phyloP scores from a whole-genome alignment of 2,113 vertebrate genomes.

The Choloepus hoffmanni region DNA sequence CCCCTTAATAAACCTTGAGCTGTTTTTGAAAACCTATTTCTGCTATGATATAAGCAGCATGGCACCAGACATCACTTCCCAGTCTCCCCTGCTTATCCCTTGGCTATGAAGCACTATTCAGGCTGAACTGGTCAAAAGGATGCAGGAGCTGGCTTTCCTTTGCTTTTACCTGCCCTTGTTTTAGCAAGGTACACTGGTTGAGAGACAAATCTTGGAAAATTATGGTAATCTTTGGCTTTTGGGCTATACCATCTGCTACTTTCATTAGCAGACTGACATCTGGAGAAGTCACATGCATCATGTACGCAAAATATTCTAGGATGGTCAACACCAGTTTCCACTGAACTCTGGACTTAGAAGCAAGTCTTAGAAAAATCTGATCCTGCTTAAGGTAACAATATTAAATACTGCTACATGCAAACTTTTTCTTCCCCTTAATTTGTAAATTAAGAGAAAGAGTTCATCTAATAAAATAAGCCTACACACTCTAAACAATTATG shows the following conservation, averaged over 20 bases:
- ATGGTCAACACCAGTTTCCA: not conserved
- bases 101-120: not conserved
- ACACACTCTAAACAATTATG: not conserved
- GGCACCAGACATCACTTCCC: constrained; percentile 56
- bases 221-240: not conserved
- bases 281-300: not conserved
- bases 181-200: not conserved
- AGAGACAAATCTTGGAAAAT: constrained; percentile 44
- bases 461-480: not conserved
- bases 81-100: not conserved
- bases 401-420: not conserved
- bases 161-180: not conserved
- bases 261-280: not conserved
- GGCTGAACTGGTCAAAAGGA: constrained; percentile 45
- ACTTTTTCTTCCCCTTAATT: constrained; percentile 30
- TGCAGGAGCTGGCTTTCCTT: not conserved
- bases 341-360: constrained; percentile 15
- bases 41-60: constrained; percentile 60
- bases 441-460: constrained; percentile 41
- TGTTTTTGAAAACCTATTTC: constrained; percentile 64
- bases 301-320: constrained; percentile 30
- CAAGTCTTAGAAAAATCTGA: constrained; percentile 25
- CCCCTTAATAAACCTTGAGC: constrained; percentile 62
- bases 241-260: not conserved
- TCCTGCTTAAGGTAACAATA: not conserved